Percentiles rank a stretch among this genome's conserved stretches.
These are phyloP conservation scores for Lepus europaeus DNA, from an alignment of 2,113 vertebrate genomes.

Conservation along the genomic window DNA sequence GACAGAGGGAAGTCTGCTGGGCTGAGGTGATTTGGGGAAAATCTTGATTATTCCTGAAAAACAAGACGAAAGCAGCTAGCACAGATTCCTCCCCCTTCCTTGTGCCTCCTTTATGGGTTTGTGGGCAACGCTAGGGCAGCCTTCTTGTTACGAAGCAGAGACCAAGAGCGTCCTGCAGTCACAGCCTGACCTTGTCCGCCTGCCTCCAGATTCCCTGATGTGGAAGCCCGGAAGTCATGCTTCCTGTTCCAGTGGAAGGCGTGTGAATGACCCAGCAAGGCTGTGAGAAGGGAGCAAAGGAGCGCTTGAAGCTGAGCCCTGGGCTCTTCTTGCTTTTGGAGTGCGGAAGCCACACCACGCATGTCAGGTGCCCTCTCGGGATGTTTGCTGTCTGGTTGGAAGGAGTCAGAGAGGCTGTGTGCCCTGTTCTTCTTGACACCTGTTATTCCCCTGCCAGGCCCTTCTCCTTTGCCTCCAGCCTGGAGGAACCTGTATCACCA, in stretches of 20 bases:
- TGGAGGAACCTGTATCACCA: neutral
- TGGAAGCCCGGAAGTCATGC: neutral
- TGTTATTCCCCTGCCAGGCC: neutral
- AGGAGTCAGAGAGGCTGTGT: neutral
- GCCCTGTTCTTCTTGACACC: neutral
- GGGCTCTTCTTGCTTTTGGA: neutral
- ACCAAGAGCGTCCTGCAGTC: neutral
- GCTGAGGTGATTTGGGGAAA: neutral
- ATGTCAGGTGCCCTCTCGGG: neutral
- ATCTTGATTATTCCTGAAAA: neutral
- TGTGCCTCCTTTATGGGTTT: neutral
- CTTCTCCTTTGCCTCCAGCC: slow-evolving; percentile 23
- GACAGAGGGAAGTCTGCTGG: neutral
- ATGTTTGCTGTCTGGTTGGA: slow-evolving; percentile 25
- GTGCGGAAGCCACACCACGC: rapidly evolving
- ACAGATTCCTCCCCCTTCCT: neutral
- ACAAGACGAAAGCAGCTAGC: neutral
- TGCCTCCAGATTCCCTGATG: neutral
- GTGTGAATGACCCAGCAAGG: neutral
- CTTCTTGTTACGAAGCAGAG: neutral
- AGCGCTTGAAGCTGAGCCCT: neutral
- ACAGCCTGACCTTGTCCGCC: neutral
- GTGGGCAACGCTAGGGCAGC: neutral
- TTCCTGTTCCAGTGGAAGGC: neutral
- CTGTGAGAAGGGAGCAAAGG: neutral